These are phyloP conservation scores for Bettongia penicillata DNA, from an alignment of 2,113 vertebrate species.

Conservation along the genomic window DNA sequence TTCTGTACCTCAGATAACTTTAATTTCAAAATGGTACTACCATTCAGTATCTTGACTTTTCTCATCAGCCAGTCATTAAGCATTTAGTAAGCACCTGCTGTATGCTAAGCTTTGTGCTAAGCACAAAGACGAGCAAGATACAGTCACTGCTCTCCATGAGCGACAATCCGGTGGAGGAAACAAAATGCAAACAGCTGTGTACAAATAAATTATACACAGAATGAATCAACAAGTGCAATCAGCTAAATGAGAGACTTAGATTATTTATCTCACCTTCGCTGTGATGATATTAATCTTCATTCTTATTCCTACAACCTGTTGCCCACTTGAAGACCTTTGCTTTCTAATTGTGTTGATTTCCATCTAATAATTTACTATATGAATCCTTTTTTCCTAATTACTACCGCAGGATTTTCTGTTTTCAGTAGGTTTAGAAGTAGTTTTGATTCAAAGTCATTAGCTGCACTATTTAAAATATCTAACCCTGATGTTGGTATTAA, in stretches of 20 bases:
- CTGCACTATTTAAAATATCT: neutral
- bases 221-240: neutral
- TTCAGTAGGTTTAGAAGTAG: neutral
- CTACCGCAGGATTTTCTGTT: neutral
- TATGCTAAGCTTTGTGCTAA: neutral
- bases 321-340: neutral
- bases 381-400: slow-evolving; percentile 11
- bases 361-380: slow-evolving; percentile 27
- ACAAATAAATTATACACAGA: neutral
- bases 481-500: neutral
- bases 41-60: neutral
- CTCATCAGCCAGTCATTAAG: neutral
- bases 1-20: neutral
- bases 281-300: neutral
- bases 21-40: slow-evolving; percentile 8
- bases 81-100: neutral
- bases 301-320: slow-evolving; percentile 39
- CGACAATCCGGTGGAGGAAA: neutral
- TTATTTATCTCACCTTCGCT: neutral
- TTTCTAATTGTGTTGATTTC: slow-evolving; percentile 29
- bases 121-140: neutral
- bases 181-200: neutral
- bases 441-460: slow-evolving; percentile 7
- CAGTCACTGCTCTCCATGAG: neutral
- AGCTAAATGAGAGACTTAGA: neutral